Base-by-base conservation (phyloP, 2,888 invertebrate species). In the Hydraecia micacea region DNA sequence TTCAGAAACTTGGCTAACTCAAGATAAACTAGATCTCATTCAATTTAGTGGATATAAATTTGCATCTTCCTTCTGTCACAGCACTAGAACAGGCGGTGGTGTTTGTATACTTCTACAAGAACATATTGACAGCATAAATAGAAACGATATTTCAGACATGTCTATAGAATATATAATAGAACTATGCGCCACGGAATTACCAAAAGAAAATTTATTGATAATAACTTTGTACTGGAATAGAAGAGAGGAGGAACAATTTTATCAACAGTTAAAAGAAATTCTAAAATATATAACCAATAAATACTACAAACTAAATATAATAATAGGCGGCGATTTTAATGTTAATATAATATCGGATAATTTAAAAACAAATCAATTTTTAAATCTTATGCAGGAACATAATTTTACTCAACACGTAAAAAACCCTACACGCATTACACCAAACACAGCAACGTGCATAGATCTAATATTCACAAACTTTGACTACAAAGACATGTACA, bases 151-250 rank as follows among this genome's bases (percentile, higher is more conserved):
- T 13, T 28, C 71, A 58, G 62, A 62, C 1, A 32, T 46, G 15
- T 72, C 62, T 13, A 4, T 46, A 13, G 62, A 72, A 62, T 62
- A 72, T 72, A 25, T 62, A 25, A 62, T 62, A 13, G 62, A 72
- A 62, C 18, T 62, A 25, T 72, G 72, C 5, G 72, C 72, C 21
- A 62, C 60, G 3, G 71, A 71, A 71, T 58, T 71, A 25, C 70
- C 58, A 36, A 70, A 18, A 42, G 42, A 62, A 72, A 46, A 62
- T 8, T 25, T 76, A 70, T 62, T 77, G 9, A 62, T 68, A 15
- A 28, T 77, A 46, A 62, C 49, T 68, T 73, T 73, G 39, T 77
- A 77, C 28, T 73, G 67, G 73, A 68, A 73, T 73, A 68, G 52
- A 68, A 62, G 42, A 73, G 52, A 76, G 32, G 77, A 77, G 11